Evolutionary conservation across 2,888 invertebrate genomes (phyloP).

Genomic region (Cephonodes hylas): DNA sequence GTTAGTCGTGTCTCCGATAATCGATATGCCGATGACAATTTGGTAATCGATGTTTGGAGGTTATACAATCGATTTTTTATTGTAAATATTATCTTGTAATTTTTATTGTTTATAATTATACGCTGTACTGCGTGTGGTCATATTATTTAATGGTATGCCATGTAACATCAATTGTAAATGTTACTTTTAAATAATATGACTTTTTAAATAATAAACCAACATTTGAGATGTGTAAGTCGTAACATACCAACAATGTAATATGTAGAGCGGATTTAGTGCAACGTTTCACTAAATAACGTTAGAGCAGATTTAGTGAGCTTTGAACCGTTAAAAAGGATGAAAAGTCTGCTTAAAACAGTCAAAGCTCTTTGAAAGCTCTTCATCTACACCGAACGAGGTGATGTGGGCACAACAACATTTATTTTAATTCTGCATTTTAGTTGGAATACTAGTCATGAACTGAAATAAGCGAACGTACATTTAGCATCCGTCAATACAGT

Average conservation of each 20-base stretch:
- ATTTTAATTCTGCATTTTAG: neutral
- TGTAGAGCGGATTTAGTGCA: no score
- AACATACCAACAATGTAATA: no score
- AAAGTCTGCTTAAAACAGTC: no score
- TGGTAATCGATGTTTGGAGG: conserved; percentile 10
- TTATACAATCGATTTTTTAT: conserved; percentile 5
- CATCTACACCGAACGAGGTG: no score
- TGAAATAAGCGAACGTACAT: neutral
- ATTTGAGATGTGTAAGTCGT: no score
- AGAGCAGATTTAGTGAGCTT: no score
- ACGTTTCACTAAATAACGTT: no score
- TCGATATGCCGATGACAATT: conserved; percentile 23
- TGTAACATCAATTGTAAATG: neutral
- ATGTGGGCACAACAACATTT: no score
- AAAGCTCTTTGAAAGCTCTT: no score
- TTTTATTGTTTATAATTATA: conserved; percentile 1
- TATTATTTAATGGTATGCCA: neutral
- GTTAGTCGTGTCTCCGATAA: conserved; percentile 26
- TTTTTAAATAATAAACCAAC: neutral
- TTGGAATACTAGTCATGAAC: neutral
- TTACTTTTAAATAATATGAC: neutral
- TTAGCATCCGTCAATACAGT: neutral
- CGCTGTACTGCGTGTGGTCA: neutral
- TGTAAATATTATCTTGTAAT: neutral
- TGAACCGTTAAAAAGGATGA: no score